phyloP scores from a whole-genome alignment of 2,113 vertebrate genomes.

The Macrotus californicus region DNA sequence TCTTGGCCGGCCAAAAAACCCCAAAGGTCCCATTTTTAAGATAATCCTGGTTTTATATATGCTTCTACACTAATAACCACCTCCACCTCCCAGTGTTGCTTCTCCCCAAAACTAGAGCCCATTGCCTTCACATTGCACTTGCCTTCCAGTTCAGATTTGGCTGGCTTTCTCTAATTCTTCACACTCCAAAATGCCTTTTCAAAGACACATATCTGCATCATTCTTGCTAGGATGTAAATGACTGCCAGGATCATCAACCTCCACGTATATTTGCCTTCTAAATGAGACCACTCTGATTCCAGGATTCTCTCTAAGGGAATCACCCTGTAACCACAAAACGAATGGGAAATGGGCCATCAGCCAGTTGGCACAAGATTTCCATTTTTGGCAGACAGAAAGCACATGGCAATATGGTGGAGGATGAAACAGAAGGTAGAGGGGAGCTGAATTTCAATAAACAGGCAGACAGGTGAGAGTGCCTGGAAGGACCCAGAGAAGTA shows the following conservation, averaged over 20 bases:
- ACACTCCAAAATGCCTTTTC: not conserved
- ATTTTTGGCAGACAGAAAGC: not conserved
- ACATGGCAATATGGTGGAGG: not conserved
- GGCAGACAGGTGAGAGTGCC: accelerated
- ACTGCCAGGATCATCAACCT: no score
- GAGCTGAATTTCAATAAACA: not conserved
- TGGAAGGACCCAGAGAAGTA: not conserved
- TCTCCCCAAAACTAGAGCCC: not conserved
- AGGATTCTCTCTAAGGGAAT: not conserved
- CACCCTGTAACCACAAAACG: not conserved
- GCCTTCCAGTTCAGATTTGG: not conserved
- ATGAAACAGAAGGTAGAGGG: not conserved
- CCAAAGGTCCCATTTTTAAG: not conserved
- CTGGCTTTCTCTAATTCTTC: not conserved
- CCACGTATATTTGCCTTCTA: not conserved
- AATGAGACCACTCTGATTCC: not conserved
- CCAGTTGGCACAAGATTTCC: not conserved
- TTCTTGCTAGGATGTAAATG: not conserved
- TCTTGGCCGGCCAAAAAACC: no score
- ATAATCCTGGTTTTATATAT: not conserved
- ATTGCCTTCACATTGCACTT: not conserved
- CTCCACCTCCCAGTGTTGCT: not conserved
- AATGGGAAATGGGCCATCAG: not conserved
- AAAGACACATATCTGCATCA: not conserved
- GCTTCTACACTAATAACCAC: not conserved